Evolutionary conservation across 2,888 invertebrate species (phyloP), one percentile per base, ranked within the genome.

Genomic region (Synergus itoensis): DNA sequence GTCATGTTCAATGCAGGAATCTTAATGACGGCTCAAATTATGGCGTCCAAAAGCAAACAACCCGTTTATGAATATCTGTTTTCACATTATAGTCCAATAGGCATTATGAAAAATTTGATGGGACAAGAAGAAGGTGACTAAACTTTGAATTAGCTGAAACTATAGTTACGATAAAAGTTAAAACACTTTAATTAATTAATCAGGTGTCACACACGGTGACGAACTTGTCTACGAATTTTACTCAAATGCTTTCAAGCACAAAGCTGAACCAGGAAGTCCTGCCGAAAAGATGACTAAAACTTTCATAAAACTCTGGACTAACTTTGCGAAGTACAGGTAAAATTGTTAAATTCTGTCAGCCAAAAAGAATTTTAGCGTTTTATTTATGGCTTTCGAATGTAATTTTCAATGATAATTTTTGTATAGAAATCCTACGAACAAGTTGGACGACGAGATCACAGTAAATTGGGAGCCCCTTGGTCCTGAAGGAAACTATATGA

Each of bases 191-290:
- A 73, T 81, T 48, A 36, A 48, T 75, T 76, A 76, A 65, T 73
- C 28, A 87, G 94, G 94, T 0, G 93, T 92, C 0, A 90, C 92
- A 40, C 94, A 94, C 60, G 92, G 92, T 0, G 94, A 94, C 79
- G 94, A 94, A 4, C 53, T 94, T 9, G 92, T 92, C 67, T 94
- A 94, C 84, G 77, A 93, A 5, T 93, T 94, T 82, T 92, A 92
- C 63, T 91, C 90, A 67, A 87, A 88, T 7, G 80, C 88, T 4
- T 92, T 92, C 75, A 79, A 79, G 73, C 90, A 92, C 67, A 83
- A 87, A n/a, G 92, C 92, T n/a, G 84, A 85, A 64, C 86, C 90
- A 7, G 89, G 90, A 28, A 87, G 91, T 2, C 84, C 89, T 4
- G 79, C 90, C 8, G 91, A 91, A 79, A 89, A 88, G 40, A 90